Conservation (phyloP, 1,140 invertebrate species). For the Drosophila virilis region DNA sequence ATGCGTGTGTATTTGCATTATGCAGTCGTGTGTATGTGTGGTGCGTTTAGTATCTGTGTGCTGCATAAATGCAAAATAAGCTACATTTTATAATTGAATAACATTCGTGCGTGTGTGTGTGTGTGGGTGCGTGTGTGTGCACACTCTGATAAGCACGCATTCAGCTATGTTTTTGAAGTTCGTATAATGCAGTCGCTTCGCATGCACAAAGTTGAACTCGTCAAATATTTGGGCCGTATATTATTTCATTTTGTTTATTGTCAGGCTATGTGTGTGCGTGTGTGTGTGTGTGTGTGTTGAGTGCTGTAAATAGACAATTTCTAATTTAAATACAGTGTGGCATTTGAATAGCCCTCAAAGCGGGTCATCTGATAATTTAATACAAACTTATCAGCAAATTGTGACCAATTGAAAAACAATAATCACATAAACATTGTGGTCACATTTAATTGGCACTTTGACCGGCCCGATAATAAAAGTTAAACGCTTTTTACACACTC, state of each 20-base stretch:
- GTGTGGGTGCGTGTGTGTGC: slow-evolving; percentile 5
- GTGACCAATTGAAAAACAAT: slow-evolving; percentile 51
- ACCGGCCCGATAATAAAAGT: slow-evolving; percentile 41
- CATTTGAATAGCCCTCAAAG: slow-evolving; percentile 5
- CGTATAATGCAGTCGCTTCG: background rate
- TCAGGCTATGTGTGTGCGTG: background rate
- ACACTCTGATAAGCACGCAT: slow-evolving; percentile 53
- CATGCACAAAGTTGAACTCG: slow-evolving; percentile 10
- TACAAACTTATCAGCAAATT: slow-evolving; percentile 37
- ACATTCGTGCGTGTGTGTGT: slow-evolving; percentile 33
- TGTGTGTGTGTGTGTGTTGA: slow-evolving; percentile 21
- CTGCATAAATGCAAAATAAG: slow-evolving; percentile 74
- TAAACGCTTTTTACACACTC: slow-evolving; percentile 23
- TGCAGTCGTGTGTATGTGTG: slow-evolving; percentile 37
- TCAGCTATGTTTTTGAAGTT: slow-evolving; percentile 7
- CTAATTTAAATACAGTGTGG: slow-evolving; percentile 60
- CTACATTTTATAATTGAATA: slow-evolving; percentile 71
- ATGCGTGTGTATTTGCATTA: slow-evolving; percentile 5
- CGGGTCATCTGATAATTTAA: background rate
- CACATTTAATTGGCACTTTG: slow-evolving; percentile 60
- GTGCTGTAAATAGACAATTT: slow-evolving; percentile 50
- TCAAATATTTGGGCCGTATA: slow-evolving; percentile 34
- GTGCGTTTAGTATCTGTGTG: slow-evolving; percentile 9
- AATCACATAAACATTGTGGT: slow-evolving; percentile 46
- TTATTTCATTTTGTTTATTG: slow-evolving; percentile 40